These are phyloP conservation scores for Porites cylindrica DNA, from an alignment of 92 coral and sea anemone species.

Conservation along the genomic window DNA sequence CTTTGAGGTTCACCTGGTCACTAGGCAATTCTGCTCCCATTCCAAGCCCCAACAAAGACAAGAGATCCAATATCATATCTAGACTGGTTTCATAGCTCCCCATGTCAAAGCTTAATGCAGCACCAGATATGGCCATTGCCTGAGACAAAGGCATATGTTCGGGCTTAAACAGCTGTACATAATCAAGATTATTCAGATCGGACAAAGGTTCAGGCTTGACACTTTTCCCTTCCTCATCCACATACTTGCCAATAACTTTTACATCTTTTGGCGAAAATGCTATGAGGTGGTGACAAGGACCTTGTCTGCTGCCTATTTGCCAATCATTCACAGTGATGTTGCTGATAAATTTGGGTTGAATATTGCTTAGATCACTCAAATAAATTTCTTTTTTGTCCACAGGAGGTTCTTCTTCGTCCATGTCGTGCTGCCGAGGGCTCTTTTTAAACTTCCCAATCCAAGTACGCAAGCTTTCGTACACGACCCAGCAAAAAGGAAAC, in stretches of 20 bases:
- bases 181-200: background rate
- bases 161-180: background rate
- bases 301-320: constrained; percentile 6
- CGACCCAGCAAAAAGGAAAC: background rate
- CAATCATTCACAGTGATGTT: constrained; percentile 66
- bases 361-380: background rate
- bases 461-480: background rate
- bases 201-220: background rate
- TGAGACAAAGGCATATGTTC: constrained; percentile 38
- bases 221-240: background rate
- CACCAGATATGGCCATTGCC: constrained; percentile 67
- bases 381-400: background rate
- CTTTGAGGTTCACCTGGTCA: constrained; percentile 3
- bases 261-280: constrained; percentile 8
- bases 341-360: constrained; percentile 45
- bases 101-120: constrained; percentile 61
- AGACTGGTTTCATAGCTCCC: constrained; percentile 44
- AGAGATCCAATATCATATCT: constrained; percentile 34
- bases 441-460: background rate
- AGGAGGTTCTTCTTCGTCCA: background rate
- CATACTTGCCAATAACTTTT: constrained; percentile 7
- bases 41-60: constrained; percentile 52
- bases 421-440: background rate
- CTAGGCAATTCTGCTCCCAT: constrained; percentile 59
- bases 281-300: background rate